Evolutionary conservation across 2,113 vertebrate species (phyloP).

Genomic region (Heterotis niloticus): DNA sequence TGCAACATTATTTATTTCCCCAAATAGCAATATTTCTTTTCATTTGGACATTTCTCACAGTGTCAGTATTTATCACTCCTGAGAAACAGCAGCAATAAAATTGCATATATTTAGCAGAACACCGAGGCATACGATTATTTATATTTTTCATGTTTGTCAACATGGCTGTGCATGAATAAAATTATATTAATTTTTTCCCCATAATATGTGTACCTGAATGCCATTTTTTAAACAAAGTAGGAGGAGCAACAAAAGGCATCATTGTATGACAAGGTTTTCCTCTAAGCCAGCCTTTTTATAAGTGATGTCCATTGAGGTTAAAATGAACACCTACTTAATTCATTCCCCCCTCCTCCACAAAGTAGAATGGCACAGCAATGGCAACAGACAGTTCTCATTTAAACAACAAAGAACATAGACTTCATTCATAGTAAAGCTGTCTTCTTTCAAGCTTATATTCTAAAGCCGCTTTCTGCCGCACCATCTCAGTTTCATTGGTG

Average conservation of each 20-base stretch:
- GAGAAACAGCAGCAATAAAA: background rate
- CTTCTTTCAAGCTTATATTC: conserved; percentile 81
- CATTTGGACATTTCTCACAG: background rate
- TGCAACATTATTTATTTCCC: background rate
- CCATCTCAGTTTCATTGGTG: conserved; percentile 81
- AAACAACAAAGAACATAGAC: conserved; percentile 94
- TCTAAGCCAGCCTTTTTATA: conserved; percentile 62
- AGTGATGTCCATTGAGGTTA: conserved; percentile 78
- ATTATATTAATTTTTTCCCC: background rate
- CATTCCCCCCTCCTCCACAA: conserved; percentile 68
- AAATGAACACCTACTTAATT: conserved; percentile 90
- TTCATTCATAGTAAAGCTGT: conserved; percentile 95
- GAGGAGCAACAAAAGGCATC: conserved; percentile 27
- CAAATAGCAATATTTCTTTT: background rate
- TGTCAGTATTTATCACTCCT: background rate
- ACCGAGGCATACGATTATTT: no score
- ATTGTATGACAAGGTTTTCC: conserved; percentile 30
- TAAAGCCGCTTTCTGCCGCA: conserved; percentile 79
- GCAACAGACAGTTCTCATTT: conserved; percentile 96
- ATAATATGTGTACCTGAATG: background rate
- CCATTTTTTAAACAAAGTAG: background rate
- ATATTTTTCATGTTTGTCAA: background rate
- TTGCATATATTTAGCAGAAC: background rate
- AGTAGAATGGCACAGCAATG: conserved; percentile 72
- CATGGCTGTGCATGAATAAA: background rate